Evolutionary conservation across 2,888 invertebrate species (phyloP).

Genomic region (Patella depressa): DNA sequence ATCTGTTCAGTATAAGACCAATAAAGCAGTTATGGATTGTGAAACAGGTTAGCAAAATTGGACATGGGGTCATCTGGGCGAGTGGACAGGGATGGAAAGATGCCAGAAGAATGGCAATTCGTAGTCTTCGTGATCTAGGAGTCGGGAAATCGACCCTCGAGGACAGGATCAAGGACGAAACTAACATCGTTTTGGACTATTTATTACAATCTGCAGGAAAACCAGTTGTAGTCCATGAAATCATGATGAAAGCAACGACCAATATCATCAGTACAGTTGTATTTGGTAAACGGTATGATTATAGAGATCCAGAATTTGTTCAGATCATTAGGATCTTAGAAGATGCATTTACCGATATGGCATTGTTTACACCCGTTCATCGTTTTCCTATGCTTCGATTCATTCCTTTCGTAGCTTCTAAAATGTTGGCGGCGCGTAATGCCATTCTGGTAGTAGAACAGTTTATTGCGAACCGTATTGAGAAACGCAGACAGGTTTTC

Average conservation of each 20-base stretch:
- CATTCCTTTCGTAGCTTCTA: constrained; percentile 38
- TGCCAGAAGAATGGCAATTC: constrained; percentile 47
- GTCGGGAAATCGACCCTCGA: constrained; percentile 53
- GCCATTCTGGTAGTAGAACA: constrained; percentile 45
- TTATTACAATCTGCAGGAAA: constrained; percentile 32
- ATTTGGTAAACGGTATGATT: constrained; percentile 57
- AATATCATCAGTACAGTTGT: constrained; percentile 59
- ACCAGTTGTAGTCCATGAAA: constrained; percentile 41
- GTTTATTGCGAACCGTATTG: constrained; percentile 44
- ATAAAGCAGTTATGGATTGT: not conserved
- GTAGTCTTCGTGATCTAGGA: constrained; percentile 53
- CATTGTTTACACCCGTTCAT: constrained; percentile 50
- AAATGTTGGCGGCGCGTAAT: constrained; percentile 40
- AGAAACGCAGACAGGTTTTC: constrained; percentile 50
- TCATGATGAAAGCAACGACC: constrained; percentile 47
- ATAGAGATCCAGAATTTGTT: constrained; percentile 43
- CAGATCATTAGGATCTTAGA: constrained; percentile 49
- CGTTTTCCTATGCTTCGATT: constrained; percentile 50
- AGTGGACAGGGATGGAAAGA: constrained; percentile 50
- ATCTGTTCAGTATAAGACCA: not conserved
- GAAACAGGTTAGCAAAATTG: not conserved
- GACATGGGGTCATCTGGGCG: constrained; percentile 49
- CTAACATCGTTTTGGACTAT: constrained; percentile 37
- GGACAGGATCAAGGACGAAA: constrained; percentile 49
- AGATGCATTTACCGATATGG: constrained; percentile 45